Conservation (phyloP, 2,888 invertebrate genomes). For the Prosopocoilus inquinatus region DNA sequence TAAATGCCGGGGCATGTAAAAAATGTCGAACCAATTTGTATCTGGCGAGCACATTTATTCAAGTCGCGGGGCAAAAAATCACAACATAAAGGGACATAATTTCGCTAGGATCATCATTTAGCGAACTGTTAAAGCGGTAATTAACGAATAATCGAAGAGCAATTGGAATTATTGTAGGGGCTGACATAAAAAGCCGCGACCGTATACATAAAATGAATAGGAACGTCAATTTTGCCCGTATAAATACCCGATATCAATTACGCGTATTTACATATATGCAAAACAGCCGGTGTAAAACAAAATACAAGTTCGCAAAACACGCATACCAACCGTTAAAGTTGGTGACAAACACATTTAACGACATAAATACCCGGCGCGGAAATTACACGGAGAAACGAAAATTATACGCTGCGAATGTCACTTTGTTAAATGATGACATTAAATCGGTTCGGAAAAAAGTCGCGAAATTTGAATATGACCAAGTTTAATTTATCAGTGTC, state of each 20-base stretch:
- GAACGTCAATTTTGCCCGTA: constrained; percentile 2
- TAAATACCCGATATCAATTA: constrained; percentile 11
- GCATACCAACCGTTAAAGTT: constrained; percentile 3
- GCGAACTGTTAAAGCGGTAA: too few relatives aligned
- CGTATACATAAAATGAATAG: not conserved
- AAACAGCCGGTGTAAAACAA: constrained; percentile 1
- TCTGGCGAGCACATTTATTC: too few relatives aligned
- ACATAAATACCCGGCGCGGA: constrained; percentile 7
- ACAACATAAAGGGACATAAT: too few relatives aligned
- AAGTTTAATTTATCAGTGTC: constrained; percentile 35
- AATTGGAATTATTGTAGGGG: too few relatives aligned
- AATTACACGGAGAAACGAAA: constrained; percentile 23
- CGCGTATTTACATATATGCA: constrained; percentile 4
- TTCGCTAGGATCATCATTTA: too few relatives aligned
- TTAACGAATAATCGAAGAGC: too few relatives aligned
- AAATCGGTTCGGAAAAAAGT: constrained; percentile 30
- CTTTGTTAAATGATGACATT: constrained; percentile 29
- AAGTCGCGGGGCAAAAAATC: too few relatives aligned
- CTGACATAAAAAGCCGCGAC: not conserved
- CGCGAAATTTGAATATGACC: constrained; percentile 30
- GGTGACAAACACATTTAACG: constrained; percentile 2
- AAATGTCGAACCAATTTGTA: too few relatives aligned
- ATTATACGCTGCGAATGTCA: constrained; percentile 29
- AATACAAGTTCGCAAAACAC: constrained; percentile 3
- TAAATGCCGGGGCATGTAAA: too few relatives aligned